phyloP scores from a whole-genome alignment of 2,113 vertebrate species.

The Arizona elegans region DNA sequence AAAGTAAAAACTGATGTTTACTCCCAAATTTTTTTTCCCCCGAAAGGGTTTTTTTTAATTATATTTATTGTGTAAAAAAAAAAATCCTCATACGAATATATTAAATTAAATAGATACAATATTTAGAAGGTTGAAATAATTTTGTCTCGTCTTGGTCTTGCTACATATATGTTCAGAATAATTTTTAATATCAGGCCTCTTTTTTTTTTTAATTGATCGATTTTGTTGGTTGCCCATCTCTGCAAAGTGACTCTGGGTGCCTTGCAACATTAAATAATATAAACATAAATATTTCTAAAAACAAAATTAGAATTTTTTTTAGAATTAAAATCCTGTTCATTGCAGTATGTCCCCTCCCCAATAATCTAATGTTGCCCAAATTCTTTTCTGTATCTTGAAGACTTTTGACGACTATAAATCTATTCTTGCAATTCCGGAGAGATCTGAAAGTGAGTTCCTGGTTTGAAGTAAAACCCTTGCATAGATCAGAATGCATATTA shows the following conservation, averaged over 20 bases:
- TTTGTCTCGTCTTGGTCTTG: not conserved
- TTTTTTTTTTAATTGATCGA: not conserved
- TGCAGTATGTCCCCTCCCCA: not conserved
- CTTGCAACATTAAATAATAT: not conserved
- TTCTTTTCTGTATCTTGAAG: not conserved
- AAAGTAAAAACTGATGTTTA: not conserved
- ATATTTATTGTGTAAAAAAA: not conserved
- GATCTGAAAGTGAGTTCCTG: not conserved
- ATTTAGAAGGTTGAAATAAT: not conserved
- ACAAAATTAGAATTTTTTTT: not conserved
- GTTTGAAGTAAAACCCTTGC: not conserved
- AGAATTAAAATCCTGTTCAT: not conserved
- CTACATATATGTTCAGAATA: not conserved
- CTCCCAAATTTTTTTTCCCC: not conserved
- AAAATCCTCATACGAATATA: not conserved
- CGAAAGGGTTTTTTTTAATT: not conserved
- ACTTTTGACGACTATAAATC: not conserved
- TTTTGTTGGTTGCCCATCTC: not conserved
- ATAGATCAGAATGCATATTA: not conserved
- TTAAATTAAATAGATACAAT: not conserved
- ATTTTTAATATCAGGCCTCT: not conserved
- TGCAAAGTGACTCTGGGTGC: not conserved
- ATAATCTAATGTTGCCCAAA: not conserved
- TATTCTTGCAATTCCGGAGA: not conserved
- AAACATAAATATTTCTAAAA: not conserved